Percentiles rank a stretch among this genome's conserved stretches.
Evolutionary conservation across 1,140 invertebrate species (phyloP).

Genomic region (Neodiprion pinetum): DNA sequence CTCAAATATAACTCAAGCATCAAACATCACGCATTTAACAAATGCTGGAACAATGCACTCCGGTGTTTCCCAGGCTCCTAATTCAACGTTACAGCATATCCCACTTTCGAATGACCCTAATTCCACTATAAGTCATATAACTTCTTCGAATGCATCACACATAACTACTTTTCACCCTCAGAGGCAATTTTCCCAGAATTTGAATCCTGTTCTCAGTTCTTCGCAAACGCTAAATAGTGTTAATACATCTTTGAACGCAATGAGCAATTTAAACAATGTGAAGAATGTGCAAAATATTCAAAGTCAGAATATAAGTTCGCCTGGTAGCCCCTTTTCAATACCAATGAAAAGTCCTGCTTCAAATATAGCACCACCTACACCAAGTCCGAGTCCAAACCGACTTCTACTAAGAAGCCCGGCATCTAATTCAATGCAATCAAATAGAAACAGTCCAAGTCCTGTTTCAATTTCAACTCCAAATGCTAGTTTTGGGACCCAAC

Average conservation of each 20-base stretch:
- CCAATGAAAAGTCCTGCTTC: conserved; percentile 59
- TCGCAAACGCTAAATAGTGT: conserved; percentile 37
- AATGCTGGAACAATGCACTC: conserved; percentile 57
- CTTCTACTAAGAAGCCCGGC: conserved; percentile 56
- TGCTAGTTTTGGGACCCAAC: conserved; percentile 53
- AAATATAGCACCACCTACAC: conserved; percentile 59
- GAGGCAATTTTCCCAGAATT: conserved; percentile 49
- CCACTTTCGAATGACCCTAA: conserved; percentile 43
- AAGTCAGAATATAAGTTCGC: conserved; percentile 53
- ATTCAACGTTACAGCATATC: conserved; percentile 39
- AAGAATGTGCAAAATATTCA: conserved; percentile 53
- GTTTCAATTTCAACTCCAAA: conserved; percentile 51
- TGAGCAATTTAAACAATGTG: conserved; percentile 28
- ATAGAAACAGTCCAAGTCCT: conserved; percentile 58
- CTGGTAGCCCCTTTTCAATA: conserved; percentile 58
- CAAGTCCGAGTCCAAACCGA: conserved; percentile 58
- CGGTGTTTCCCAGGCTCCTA: conserved; percentile 51
- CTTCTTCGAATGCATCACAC: conserved; percentile 44
- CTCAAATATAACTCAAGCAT: conserved; percentile 47
- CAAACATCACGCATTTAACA: conserved; percentile 48
- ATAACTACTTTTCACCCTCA: conserved; percentile 43
- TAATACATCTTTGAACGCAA: conserved; percentile 44
- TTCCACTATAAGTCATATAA: conserved; percentile 42
- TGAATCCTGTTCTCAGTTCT: conserved; percentile 40
- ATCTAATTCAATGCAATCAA: conserved; percentile 59